phyloP scores from a whole-genome alignment of 2,797 vertebrate species.

The Cossypha polioptera region DNA sequence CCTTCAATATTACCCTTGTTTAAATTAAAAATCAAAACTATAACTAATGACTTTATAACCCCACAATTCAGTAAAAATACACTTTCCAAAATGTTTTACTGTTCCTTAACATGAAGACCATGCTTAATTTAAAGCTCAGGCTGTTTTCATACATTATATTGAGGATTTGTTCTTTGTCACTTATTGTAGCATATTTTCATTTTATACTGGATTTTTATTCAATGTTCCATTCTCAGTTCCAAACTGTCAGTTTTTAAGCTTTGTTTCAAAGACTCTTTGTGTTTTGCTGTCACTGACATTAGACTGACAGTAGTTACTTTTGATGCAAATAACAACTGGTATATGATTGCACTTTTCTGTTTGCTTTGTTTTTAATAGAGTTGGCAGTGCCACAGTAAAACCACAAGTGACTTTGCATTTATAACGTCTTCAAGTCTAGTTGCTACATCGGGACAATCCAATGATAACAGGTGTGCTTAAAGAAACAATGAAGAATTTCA shows the following conservation, averaged over 20 bases:
- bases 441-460: slow-evolving; percentile 94
- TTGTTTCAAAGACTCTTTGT: background rate
- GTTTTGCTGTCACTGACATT: background rate
- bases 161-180: background rate
- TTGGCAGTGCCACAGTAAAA: slow-evolving; percentile 97
- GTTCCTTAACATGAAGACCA: background rate
- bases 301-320: background rate
- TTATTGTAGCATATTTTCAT: background rate
- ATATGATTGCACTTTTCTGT: background rate
- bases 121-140: background rate
- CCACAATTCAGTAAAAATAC: background rate
- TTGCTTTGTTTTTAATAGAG: slow-evolving; percentile 76
- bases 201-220: background rate
- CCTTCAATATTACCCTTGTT: background rate
- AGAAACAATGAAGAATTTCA: background rate
- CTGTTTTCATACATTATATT: background rate
- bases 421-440: slow-evolving; percentile 97
- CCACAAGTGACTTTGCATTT: slow-evolving; percentile 94
- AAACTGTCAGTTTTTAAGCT: background rate
- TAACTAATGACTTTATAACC: background rate
- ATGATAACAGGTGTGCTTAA: slow-evolving; percentile 87
- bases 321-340: background rate
- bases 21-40: background rate
- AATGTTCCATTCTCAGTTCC: background rate
- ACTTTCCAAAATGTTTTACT: background rate